A percentile compares a stretch with the other conserved stretches of the same genome.
Conservation (phyloP, 1,140 invertebrate genomes). For the Eubasilissa regina region DNA sequence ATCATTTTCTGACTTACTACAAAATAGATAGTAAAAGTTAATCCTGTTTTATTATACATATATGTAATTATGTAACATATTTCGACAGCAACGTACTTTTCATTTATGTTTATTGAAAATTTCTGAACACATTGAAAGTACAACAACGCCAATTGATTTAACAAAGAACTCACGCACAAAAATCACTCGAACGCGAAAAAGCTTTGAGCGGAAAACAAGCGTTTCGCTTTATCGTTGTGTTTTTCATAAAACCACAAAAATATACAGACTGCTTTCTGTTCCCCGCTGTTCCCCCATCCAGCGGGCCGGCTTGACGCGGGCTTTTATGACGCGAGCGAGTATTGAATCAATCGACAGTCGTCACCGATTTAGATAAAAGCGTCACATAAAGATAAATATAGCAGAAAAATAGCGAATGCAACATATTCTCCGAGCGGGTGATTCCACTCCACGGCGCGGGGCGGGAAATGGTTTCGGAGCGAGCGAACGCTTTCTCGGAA, state of each 20-base stretch:
- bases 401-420: constrained; percentile 60
- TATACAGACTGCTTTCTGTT: no score
- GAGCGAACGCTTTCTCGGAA: constrained; percentile 44
- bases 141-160: neutral
- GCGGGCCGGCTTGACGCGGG: constrained; percentile 13
- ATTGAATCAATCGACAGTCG: constrained; percentile 61
- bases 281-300: constrained; percentile 2
- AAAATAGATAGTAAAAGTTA: no score
- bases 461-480: constrained; percentile 42
- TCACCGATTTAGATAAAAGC: constrained; percentile 61
- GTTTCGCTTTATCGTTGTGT: constrained; percentile 48
- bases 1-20: no score
- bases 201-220: constrained; percentile 51
- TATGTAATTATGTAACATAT: no score
- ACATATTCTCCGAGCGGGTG: constrained; percentile 54
- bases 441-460: constrained; percentile 40
- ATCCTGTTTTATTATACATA: no score
- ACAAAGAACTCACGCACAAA: neutral
- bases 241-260: constrained; percentile 42
- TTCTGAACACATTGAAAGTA: no score
- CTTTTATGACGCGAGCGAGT: constrained; percentile 54
- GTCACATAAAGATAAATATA: constrained; percentile 60
- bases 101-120: no score
- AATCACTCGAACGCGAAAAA: constrained; percentile 40
- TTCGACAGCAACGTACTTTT: no score